These are phyloP conservation scores for Ptyas mucosa DNA, from an alignment of 2,113 vertebrate species.

Conservation along the genomic window DNA sequence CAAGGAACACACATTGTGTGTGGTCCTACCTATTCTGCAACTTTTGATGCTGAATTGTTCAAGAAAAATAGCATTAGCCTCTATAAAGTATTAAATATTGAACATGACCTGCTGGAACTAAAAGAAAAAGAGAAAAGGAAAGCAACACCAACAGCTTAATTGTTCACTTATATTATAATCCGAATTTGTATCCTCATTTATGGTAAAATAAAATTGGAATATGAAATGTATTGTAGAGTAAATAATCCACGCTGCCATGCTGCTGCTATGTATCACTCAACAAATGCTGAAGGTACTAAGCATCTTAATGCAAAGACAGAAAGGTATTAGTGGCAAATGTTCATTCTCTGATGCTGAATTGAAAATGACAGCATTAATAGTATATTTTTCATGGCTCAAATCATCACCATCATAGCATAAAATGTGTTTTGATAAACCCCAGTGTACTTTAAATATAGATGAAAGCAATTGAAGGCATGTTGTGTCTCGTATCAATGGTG, in stretches of 20 bases:
- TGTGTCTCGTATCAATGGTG: conserved; percentile 28
- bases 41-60: neutral
- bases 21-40: neutral
- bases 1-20: neutral
- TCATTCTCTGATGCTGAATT: conserved; percentile 8
- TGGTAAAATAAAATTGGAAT: neutral
- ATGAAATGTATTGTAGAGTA: neutral
- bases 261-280: neutral
- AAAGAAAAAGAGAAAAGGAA: neutral
- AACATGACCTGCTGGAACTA: neutral
- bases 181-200: neutral
- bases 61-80: neutral
- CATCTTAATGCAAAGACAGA: conserved; percentile 2
- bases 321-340: neutral
- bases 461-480: conserved; percentile 22
- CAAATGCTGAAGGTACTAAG: neutral
- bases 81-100: neutral
- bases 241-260: neutral
- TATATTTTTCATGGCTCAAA: conserved; percentile 34
- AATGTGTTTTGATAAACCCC: conserved; percentile 41
- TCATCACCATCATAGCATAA: conserved; percentile 33
- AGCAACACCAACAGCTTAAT: neutral
- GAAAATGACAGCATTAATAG: conserved; percentile 28
- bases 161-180: neutral
- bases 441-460: conserved; percentile 10